Conservation (phyloP, 1,140 invertebrate genomes). For the Dendrolimus punctatus region DNA sequence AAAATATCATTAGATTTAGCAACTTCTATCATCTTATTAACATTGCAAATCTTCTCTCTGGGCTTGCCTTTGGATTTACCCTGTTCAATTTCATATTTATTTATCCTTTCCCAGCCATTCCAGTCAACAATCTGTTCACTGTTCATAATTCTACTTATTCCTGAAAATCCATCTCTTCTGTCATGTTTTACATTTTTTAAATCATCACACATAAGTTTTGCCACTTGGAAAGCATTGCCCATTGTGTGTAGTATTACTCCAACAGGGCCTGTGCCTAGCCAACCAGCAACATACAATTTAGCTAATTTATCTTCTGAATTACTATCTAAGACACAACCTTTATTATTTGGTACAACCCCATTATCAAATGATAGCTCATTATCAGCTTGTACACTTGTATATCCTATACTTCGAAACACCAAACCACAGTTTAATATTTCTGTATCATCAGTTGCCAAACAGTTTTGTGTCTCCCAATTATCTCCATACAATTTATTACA, state of each 20-base stretch:
- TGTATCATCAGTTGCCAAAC: slow-evolving; percentile 73
- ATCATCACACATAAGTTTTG: slow-evolving; percentile 80
- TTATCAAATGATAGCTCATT: slow-evolving; percentile 83
- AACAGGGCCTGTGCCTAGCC: slow-evolving; percentile 91
- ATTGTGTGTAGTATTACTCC: slow-evolving; percentile 97
- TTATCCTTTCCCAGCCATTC: slow-evolving; percentile 90
- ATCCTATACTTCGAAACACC: slow-evolving; percentile 89
- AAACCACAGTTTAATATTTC: slow-evolving; percentile 81
- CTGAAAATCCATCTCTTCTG: slow-evolving; percentile 75
- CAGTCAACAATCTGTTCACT: slow-evolving; percentile 83
- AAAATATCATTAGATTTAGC: slow-evolving; percentile 16
- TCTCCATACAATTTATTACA: slow-evolving; percentile 79
- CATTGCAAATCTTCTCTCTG: slow-evolving; percentile 87
- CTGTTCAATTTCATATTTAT: slow-evolving; percentile 79
- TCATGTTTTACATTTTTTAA: slow-evolving; percentile 58
- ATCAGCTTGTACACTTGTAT: slow-evolving; percentile 83
- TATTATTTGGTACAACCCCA: slow-evolving; percentile 80
- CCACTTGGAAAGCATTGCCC: slow-evolving; percentile 89
- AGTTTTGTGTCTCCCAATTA: slow-evolving; percentile 69
- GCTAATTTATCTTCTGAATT: slow-evolving; percentile 22
- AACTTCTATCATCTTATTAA: slow-evolving; percentile 87
- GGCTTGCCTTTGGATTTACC: slow-evolving; percentile 84
- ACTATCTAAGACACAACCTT: slow-evolving; percentile 76
- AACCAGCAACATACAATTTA: slow-evolving; percentile 91
- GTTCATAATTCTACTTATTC: slow-evolving; percentile 71